Percentiles rank a stretch among this genome's conserved stretches.
Conservation (phyloP, 1,140 invertebrate genomes). For the Hylyphantes graminicola region DNA sequence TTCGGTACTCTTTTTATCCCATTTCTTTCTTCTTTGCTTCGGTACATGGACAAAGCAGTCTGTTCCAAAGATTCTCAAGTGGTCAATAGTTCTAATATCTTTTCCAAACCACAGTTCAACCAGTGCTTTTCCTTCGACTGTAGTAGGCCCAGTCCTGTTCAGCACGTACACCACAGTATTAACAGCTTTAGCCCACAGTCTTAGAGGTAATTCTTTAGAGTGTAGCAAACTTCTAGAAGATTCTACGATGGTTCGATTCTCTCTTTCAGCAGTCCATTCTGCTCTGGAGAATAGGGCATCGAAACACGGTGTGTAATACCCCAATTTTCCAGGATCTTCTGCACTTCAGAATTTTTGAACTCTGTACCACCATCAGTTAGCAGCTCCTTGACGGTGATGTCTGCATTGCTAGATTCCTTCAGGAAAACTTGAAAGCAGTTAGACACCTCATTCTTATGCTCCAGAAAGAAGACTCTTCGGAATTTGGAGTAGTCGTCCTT, state of each 20-base stretch:
- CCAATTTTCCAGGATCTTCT: background rate
- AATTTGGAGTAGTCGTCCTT: background rate
- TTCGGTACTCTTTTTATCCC: background rate
- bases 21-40: background rate
- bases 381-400: background rate
- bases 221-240: constrained; percentile 66
- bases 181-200: constrained; percentile 3
- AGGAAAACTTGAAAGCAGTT: background rate
- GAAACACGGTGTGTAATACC: background rate
- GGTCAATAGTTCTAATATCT: background rate
- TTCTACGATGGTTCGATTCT: constrained; percentile 68
- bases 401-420: background rate
- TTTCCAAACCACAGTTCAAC: background rate
- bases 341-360: background rate
- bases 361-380: background rate
- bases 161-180: background rate
- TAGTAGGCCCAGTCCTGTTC: background rate
- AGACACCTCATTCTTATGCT: background rate
- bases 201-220: constrained; percentile 20
- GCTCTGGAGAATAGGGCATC: constrained; percentile 69
- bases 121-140: background rate
- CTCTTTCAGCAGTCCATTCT: constrained; percentile 71
- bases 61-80: background rate
- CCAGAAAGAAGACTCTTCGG: background rate
- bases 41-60: constrained; percentile 2